Conservation (phyloP, 2,888 invertebrate genomes). For the Metalampra italica region DNA sequence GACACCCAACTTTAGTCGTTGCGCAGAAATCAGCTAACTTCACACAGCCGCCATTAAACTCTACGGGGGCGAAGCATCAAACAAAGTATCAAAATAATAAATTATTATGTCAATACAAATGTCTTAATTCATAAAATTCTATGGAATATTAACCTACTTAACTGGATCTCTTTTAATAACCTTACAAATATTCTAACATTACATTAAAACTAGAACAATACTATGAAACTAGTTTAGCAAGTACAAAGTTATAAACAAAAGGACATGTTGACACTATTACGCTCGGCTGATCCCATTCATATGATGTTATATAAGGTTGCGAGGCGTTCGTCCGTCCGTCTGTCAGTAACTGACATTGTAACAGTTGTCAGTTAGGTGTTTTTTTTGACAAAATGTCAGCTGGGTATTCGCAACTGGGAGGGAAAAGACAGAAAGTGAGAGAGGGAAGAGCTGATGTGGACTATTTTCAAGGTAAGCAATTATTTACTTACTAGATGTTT, state of each 20-base stretch:
- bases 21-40: too few species aligned
- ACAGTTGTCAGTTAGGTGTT: not conserved
- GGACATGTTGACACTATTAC: slow-evolving; percentile 23
- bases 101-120: too few species aligned
- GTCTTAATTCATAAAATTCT: too few species aligned
- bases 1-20: too few species aligned
- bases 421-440: slow-evolving; percentile 59
- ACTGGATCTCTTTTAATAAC: too few species aligned
- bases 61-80: too few species aligned
- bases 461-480: slow-evolving; percentile 57
- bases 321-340: slow-evolving; percentile 10
- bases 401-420: slow-evolving; percentile 44
- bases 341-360: slow-evolving; percentile 1
- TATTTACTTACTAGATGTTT: not conserved
- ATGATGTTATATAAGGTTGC: slow-evolving; percentile 50
- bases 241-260: slow-evolving; percentile 28
- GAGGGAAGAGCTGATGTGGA: slow-evolving; percentile 51
- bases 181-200: too few species aligned
- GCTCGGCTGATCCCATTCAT: slow-evolving; percentile 49
- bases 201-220: too few species aligned
- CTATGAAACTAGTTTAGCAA: not conserved
- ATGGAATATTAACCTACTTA: too few species aligned
- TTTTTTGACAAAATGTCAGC: slow-evolving; percentile 18
- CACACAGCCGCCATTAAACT: too few species aligned
- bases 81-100: too few species aligned